Evolutionary conservation across 2,113 vertebrate species (phyloP).

Genomic region (Heterotilapia buettikoferi): DNA sequence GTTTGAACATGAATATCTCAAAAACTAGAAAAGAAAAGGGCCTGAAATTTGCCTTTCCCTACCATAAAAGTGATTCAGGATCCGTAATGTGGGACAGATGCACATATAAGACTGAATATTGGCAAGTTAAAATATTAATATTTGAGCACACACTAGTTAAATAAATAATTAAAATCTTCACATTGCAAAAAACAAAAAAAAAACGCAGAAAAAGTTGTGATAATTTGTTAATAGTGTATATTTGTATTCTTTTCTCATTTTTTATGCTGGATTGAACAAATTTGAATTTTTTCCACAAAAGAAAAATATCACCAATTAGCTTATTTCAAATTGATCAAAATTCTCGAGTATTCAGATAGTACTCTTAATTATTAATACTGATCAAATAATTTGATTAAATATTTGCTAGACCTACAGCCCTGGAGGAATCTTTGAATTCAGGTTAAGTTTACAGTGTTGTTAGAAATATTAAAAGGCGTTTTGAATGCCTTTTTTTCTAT

Average conservation of each 20-base stretch:
- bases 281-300: rapidly evolving
- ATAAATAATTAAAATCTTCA: not conserved
- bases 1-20: not conserved
- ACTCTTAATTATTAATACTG: not conserved
- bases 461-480: not conserved
- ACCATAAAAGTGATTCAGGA: not conserved
- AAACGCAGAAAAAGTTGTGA: rapidly evolving
- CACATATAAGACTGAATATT: not conserved
- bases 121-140: not conserved
- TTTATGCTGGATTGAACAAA: not conserved
- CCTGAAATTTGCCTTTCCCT: not conserved
- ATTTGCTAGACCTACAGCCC: not conserved
- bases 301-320: not conserved
- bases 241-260: not conserved
- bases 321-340: not conserved
- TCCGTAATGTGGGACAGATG: not conserved
- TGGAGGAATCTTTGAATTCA: not conserved
- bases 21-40: not conserved
- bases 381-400: not conserved
- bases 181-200: not conserved
- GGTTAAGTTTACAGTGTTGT: not conserved
- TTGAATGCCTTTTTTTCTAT: rapidly evolving
- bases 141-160: not conserved
- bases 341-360: not conserved
- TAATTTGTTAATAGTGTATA: not conserved